phyloP scores from a whole-genome alignment of 2,888 invertebrate genomes.

The Scelioninae gen. 1 region DNA sequence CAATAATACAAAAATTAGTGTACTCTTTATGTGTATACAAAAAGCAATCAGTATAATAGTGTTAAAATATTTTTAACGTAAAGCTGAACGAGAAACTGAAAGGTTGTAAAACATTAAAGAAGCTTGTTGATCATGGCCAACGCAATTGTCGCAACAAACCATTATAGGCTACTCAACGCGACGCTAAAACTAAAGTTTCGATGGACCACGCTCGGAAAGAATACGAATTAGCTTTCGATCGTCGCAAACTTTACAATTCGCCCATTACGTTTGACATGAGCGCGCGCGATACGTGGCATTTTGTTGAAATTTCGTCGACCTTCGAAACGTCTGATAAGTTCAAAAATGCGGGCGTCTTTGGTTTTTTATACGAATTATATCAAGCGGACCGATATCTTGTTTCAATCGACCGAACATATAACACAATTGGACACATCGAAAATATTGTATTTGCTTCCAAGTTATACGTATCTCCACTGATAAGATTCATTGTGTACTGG shows the following conservation, averaged over 20 bases:
- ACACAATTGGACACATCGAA: conserved; percentile 62
- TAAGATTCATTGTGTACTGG: conserved; percentile 63
- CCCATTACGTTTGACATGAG: conserved; percentile 29
- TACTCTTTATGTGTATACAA: too few relatives aligned
- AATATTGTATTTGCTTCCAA: conserved; percentile 56
- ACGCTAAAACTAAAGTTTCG: conserved; percentile 73
- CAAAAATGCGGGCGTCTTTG: conserved; percentile 61
- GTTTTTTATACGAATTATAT: conserved; percentile 55
- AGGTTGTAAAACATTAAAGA: conserved; percentile 18
- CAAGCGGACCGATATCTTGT: conserved; percentile 58
- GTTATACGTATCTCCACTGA: conserved; percentile 54
- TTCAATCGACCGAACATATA: conserved; percentile 56
- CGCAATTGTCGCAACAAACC: conserved; percentile 57
- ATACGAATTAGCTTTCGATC: conserved; percentile 79
- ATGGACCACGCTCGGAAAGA: conserved; percentile 74
- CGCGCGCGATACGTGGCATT: conserved; percentile 37
- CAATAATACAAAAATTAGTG: too few relatives aligned
- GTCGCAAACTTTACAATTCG: conserved; percentile 66
- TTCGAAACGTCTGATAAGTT: conserved; percentile 62
- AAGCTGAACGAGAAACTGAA: background rate
- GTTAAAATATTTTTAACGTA: too few relatives aligned
- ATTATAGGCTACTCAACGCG: conserved; percentile 52
- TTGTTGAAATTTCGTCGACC: conserved; percentile 57
- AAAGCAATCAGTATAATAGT: too few relatives aligned
- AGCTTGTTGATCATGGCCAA: conserved; percentile 52